Percentiles rank a stretch among this genome's conserved stretches.
Evolutionary conservation across 1,140 invertebrate genomes (phyloP).

Genomic region (Pseudomyrmex flavicornis): DNA sequence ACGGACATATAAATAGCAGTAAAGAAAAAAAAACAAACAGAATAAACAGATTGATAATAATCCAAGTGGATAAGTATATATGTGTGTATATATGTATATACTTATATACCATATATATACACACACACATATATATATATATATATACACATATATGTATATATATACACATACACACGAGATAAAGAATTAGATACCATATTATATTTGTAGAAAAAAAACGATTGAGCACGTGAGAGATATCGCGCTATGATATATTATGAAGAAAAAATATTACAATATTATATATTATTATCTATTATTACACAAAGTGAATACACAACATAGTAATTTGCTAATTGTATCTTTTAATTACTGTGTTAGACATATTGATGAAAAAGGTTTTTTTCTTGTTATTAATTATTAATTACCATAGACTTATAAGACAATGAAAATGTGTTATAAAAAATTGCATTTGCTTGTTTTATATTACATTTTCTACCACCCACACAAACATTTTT

Average conservation of each 20-base stretch:
- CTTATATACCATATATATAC: constrained; percentile 43
- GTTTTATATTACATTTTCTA: constrained; percentile 73
- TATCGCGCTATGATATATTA: constrained; percentile 83
- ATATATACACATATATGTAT: constrained; percentile 46
- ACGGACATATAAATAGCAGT: constrained; percentile 80
- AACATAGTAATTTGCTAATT: constrained; percentile 86
- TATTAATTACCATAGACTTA: constrained; percentile 84
- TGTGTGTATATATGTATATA: neutral
- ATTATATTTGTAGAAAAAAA: constrained; percentile 83
- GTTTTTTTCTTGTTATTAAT: constrained; percentile 85
- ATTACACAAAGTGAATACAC: constrained; percentile 85
- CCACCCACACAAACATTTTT: constrained; percentile 58
- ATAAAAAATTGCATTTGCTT: constrained; percentile 81
- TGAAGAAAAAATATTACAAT: constrained; percentile 83
- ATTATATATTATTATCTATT: constrained; percentile 84
- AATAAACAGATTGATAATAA: constrained; percentile 83
- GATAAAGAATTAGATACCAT: constrained; percentile 83
- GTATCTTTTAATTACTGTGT: constrained; percentile 85
- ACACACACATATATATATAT: constrained; percentile 39
- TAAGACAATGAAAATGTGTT: constrained; percentile 84
- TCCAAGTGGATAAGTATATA: constrained; percentile 81
- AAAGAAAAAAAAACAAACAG: constrained; percentile 59
- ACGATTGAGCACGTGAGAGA: constrained; percentile 82
- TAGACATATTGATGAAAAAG: constrained; percentile 84
- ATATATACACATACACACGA: constrained; percentile 67